phyloP scores from a whole-genome alignment of 2,888 invertebrate genomes.

The Dasysyrphus tricinctus region DNA sequence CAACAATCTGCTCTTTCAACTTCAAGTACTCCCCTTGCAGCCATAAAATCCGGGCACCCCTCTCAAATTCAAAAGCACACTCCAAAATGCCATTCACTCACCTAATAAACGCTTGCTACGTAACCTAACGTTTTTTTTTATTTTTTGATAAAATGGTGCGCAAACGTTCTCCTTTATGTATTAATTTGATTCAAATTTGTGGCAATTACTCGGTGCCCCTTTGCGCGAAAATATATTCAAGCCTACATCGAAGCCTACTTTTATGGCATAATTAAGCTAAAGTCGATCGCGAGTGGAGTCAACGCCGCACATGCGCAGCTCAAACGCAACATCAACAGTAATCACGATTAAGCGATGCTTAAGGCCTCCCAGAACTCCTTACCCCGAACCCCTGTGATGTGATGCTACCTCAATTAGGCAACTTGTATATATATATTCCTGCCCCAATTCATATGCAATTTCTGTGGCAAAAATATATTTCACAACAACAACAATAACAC shows the following conservation, averaged over 20 bases:
- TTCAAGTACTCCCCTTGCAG: background rate
- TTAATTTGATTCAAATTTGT: constrained; percentile 73
- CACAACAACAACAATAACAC: background rate
- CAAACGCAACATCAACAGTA: constrained; percentile 70
- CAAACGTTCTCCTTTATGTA: constrained; percentile 71
- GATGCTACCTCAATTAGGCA: constrained; percentile 72
- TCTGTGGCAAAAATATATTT: constrained; percentile 54
- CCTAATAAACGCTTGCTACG: constrained; percentile 72
- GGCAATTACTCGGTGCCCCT: constrained; percentile 68
- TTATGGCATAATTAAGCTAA: constrained; percentile 74
- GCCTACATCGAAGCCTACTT: constrained; percentile 67
- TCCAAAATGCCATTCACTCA: constrained; percentile 64
- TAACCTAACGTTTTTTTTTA: constrained; percentile 28
- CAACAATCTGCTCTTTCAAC: constrained; percentile 12
- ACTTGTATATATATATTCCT: constrained; percentile 49
- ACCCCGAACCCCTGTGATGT: constrained; percentile 20
- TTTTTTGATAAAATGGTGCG: constrained; percentile 56
- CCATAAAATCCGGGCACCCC: constrained; percentile 40
- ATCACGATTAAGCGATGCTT: constrained; percentile 74
- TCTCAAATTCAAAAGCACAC: constrained; percentile 41
- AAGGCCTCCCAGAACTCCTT: constrained; percentile 35
- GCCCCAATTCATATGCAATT: constrained; percentile 68
- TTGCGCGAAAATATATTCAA: background rate
- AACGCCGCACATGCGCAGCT: constrained; percentile 63
- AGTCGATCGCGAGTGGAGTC: constrained; percentile 51